Conservation (phyloP, 2,888 invertebrate genomes). For the Teleiodes luculella region DNA sequence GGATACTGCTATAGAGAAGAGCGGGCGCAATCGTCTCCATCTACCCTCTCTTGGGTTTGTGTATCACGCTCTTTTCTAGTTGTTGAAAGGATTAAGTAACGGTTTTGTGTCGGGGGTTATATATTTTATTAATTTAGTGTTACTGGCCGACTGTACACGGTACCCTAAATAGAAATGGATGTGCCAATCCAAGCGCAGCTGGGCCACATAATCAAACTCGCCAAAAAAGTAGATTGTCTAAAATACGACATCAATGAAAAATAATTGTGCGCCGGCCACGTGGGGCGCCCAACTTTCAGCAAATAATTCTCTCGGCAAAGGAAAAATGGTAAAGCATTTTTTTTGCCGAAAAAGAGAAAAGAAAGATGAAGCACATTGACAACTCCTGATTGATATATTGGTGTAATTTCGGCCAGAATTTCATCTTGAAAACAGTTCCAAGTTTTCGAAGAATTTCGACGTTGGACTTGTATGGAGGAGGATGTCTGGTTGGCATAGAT, state of each 20-base stretch:
- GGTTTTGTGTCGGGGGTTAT: too few species aligned
- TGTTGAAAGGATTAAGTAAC: too few species aligned
- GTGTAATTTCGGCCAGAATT: constrained; percentile 25
- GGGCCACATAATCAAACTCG: neutral
- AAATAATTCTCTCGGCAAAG: neutral
- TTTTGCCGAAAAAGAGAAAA: constrained; percentile 18
- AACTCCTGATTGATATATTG: constrained; percentile 33
- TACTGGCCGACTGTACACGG: too few species aligned
- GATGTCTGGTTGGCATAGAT: too few species aligned
- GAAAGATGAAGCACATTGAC: constrained; percentile 29
- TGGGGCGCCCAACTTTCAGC: neutral
- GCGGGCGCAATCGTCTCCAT: too few species aligned
- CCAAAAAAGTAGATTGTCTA: constrained; percentile 1
- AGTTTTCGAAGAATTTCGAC: constrained; percentile 11
- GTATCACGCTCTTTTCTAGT: too few species aligned
- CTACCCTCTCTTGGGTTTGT: too few species aligned
- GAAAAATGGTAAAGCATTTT: constrained; percentile 21
- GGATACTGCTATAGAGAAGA: too few species aligned
- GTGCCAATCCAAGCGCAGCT: neutral
- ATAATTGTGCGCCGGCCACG: neutral
- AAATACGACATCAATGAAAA: constrained; percentile 1
- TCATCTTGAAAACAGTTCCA: constrained; percentile 17
- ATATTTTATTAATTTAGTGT: too few species aligned
- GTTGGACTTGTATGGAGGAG: too few species aligned
- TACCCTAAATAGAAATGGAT: neutral